Evolutionary conservation across 2,113 vertebrate species (phyloP), one percentile per base, ranked within the genome.

Genomic region (Uropsilus gracilis): DNA sequence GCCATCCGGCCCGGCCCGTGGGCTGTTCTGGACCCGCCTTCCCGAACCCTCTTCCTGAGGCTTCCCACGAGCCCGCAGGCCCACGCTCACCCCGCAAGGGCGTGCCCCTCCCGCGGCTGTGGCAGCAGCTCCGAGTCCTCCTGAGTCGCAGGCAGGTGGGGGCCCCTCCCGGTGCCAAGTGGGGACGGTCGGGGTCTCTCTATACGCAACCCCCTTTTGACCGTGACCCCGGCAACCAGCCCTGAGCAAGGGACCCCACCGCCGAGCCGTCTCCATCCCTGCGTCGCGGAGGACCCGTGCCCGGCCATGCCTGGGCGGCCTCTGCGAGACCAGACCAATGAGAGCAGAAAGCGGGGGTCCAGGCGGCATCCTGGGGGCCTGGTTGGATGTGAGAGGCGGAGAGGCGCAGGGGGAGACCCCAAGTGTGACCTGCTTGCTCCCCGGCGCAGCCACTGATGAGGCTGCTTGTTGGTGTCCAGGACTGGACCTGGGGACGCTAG

Each of bases 101-200:
- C n/a, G 55, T 66, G 32, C 59, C 30, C 69, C 66, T 90, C 71
- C 82, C 50, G 28, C 71, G 61, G 83, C 81, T 34, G 78, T 24
- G 8, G 48, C 1, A 1, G 61, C 28, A 44, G 57, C 42, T 42
- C 2, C 0, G 77, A 61, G 68, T 77, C 63, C 68, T 76, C 66
- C 75, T 86, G 90, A 83, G 32, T 94, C 81, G 84, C 0, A 3
- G n/a, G 57, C 57, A 84, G 61, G 64, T 42, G 22, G 42, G 30
- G 48, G 5, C 30, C 42, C 57, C n/a, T 22, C 26, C 86, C 4
- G 1, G 37, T 37, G 13, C 11, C 30, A 53, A 34, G 17, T 18
- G 50, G 16, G 37, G 8, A 57, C 24, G 8, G 34, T 26, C 44
- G 24, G 34, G 26, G 75, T 8, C 13, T n/a, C 44, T 53, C 50